Conservation (phyloP, 2,113 vertebrate species). For the Oreochromis tanganicae region DNA sequence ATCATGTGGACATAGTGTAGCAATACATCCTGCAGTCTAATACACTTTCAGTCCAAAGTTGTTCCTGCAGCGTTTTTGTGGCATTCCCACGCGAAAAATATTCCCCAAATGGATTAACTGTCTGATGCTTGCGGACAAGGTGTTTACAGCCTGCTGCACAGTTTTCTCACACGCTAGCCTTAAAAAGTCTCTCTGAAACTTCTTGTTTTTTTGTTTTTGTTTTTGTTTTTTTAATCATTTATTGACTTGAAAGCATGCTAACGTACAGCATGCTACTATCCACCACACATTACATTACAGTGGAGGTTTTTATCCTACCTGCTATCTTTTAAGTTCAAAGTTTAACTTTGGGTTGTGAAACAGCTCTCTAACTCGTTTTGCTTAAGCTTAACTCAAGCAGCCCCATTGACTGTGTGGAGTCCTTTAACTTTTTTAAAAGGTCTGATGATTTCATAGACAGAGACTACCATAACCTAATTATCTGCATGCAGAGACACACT, state of each 20-base stretch:
- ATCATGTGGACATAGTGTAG: constrained; percentile 8
- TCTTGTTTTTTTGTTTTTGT: not conserved
- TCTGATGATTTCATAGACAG: not conserved
- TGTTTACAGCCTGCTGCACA: not conserved
- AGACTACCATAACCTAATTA: not conserved
- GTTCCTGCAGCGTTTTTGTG: not conserved
- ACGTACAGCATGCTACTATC: not conserved
- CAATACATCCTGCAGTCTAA: not conserved
- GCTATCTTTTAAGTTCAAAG: constrained; percentile 26
- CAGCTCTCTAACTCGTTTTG: not conserved
- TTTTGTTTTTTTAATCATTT: accelerated
- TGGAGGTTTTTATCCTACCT: not conserved
- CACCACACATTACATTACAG: not conserved
- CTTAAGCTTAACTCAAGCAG: not conserved
- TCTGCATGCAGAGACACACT: not conserved
- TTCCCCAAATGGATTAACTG: not conserved
- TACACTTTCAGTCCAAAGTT: not conserved
- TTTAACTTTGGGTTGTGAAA: constrained; percentile 22
- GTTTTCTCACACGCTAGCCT: not conserved
- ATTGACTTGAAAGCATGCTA: not conserved
- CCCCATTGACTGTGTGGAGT: not conserved
- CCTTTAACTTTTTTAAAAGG: not conserved
- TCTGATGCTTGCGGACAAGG: not conserved
- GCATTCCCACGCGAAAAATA: not conserved
- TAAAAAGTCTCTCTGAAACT: not conserved